Conservation (phyloP, 1,140 invertebrate genomes). For the Linepithema humile region DNA sequence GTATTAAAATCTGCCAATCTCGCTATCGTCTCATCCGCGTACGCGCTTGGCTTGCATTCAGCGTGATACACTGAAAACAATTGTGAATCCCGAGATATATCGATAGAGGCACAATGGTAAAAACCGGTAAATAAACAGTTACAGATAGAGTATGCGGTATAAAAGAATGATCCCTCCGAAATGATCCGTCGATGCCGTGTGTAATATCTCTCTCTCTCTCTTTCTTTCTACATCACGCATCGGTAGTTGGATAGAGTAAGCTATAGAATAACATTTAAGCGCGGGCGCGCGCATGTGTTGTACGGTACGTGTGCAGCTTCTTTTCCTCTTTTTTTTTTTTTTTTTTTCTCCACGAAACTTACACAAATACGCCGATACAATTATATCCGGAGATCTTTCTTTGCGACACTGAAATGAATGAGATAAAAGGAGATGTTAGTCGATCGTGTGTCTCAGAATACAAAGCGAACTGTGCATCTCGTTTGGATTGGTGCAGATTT, state of each 20-base stretch:
- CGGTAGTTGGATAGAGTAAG: no score
- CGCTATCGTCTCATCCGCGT: slow-evolving; percentile 40
- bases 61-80: neutral
- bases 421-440: slow-evolving; percentile 6
- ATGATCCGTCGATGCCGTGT: neutral
- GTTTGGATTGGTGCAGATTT: slow-evolving; percentile 69
- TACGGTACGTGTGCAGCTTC: no score
- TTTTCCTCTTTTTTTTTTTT: neutral
- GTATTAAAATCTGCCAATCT: slow-evolving; percentile 72
- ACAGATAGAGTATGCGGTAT: neutral
- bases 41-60: neutral
- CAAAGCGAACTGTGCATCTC: slow-evolving; percentile 40
- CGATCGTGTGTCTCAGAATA: neutral
- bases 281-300: no score
- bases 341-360: no score
- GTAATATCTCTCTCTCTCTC: neutral
- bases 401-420: slow-evolving; percentile 23
- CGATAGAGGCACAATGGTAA: slow-evolving; percentile 49
- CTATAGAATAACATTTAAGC: no score
- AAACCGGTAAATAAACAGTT: slow-evolving; percentile 24
- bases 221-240: no score
- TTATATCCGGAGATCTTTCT: slow-evolving; percentile 29
- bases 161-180: neutral
- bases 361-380: neutral
- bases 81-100: slow-evolving; percentile 22